phyloP scores from a whole-genome alignment of 2,888 invertebrate species.

The Athetis lepigone region DNA sequence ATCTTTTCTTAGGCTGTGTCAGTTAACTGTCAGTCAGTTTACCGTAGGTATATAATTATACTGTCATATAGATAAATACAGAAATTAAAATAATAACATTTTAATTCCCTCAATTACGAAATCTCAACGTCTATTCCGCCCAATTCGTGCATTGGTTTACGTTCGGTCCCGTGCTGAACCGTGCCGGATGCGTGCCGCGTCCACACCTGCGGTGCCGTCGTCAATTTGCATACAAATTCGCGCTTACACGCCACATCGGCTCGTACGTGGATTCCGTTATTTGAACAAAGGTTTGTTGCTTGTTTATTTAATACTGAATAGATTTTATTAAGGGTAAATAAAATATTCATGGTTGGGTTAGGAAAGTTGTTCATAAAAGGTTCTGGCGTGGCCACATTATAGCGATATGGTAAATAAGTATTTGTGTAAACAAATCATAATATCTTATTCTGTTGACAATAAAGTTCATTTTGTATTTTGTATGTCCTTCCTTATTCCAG shows the following conservation, averaged over 20 bases:
- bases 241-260: constrained; percentile 60
- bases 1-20: too few relatives aligned
- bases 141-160: constrained; percentile 4
- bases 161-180: constrained; percentile 5
- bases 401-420: too few relatives aligned
- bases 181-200: constrained; percentile 33
- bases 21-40: too few relatives aligned
- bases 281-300: constrained; percentile 54
- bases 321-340: constrained; percentile 59
- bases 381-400: not conserved
- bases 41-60: too few relatives aligned
- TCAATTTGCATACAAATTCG: constrained; percentile 71
- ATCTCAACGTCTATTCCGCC: not conserved
- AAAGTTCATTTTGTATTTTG: too few relatives aligned
- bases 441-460: too few relatives aligned
- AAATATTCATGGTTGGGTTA: constrained; percentile 52
- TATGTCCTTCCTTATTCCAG: too few relatives aligned
- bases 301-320: constrained; percentile 42
- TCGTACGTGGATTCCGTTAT: constrained; percentile 65
- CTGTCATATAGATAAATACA: not conserved
- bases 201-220: constrained; percentile 62
- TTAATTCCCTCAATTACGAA: not conserved
- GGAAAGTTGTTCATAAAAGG: not conserved
- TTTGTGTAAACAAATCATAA: too few relatives aligned
- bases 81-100: not conserved